phyloP scores from a whole-genome alignment of 2,113 vertebrate species.

The Passer domesticus region DNA sequence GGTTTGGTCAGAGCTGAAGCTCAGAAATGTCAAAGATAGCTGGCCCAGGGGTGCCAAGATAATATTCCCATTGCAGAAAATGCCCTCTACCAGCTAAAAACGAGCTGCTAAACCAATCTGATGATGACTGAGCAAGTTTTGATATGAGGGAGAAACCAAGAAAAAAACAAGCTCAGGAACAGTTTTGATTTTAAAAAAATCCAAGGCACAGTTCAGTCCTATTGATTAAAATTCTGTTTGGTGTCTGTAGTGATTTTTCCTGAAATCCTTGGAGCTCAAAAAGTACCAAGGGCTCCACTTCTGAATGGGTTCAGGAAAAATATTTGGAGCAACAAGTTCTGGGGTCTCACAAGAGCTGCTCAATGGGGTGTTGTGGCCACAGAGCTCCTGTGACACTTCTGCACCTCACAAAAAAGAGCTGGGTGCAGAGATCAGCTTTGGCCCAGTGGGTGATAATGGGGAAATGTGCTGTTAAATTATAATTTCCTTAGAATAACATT shows the following conservation, averaged over 20 bases:
- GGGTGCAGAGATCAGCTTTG: neutral
- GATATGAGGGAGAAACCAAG: neutral
- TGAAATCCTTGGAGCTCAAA: neutral
- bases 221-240: neutral
- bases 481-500: neutral
- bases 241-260: neutral
- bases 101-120: neutral
- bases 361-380: rapidly evolving
- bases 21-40: neutral
- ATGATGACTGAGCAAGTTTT: neutral
- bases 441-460: rapidly evolving
- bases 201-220: neutral
- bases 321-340: neutral
- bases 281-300: neutral
- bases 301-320: neutral
- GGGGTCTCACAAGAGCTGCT: neutral
- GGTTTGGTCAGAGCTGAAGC: neutral
- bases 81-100: neutral
- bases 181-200: neutral
- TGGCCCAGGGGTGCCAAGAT: neutral
- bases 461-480: neutral
- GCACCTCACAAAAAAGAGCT: rapidly evolving
- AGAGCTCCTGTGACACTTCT: neutral
- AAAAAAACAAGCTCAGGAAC: neutral
- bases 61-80: neutral